Base-by-base conservation (phyloP, 2,888 invertebrate genomes). In the Luperina testacea region DNA sequence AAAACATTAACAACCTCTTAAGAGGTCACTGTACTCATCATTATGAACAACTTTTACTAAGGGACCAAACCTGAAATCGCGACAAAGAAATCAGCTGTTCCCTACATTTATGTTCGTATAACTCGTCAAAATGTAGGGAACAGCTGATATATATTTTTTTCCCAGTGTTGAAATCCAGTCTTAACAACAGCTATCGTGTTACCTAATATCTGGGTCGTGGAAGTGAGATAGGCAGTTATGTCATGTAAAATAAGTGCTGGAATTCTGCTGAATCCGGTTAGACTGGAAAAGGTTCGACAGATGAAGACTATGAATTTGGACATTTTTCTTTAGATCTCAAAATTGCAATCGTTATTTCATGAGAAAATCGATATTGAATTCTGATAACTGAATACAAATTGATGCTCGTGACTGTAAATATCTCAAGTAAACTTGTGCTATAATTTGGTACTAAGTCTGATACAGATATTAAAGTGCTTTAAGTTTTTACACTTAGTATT, bases 401-500 rank as follows among this genome's bases (percentile, higher is more conserved):
- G 42, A 45, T n/a, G 42, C 32, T 2, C 9, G 4, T 32, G 15
- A 78, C 78, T 51, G 32, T 32, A 32, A 32, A 61, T 70, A 80
- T 64, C 2, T 53, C 24, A 67, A 69, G 57, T 70, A 72, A 74
- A 72, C 17, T 75, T 81, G 15, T 75, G 64, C 42, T 65, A 24
- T 24, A 27, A 72, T 65, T 65, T 84, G 69, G 75, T 75, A 75
- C 24, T 24, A 61, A 71, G 75, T 70, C 78, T 77, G 38, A 42
- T 70, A 72, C 65, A 77, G 72, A 57, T 67, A 57, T 57, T 38
- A 20, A 5, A 75, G 59, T 75, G 72, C 57, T 15, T 5, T 69
- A 65, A 72, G 71, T 68, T 17, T 74, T 48, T 63, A 71, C 9
- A 38, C 48, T 61, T 61, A 72, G 4, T 53, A 65, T 65, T 81